These are phyloP conservation scores for Benthosema pterotum DNA, from an alignment of 2,797 vertebrate species.

Conservation along the genomic window DNA sequence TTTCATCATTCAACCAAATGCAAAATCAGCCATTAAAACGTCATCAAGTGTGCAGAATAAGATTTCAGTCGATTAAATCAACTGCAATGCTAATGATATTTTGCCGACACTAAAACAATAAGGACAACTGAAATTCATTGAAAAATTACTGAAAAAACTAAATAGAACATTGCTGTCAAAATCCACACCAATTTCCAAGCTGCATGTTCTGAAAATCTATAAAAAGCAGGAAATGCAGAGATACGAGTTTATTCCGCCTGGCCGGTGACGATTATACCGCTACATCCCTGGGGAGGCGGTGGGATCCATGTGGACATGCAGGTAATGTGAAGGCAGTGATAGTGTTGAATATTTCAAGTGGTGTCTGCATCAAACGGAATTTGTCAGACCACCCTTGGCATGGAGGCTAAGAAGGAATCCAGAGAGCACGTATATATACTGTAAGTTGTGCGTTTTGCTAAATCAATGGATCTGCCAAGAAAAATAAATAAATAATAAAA, in stretches of 20 bases:
- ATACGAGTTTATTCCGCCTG: too few relatives aligned
- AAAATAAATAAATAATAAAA: conserved; percentile 34
- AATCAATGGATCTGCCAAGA: conserved; percentile 46
- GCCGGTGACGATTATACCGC: conserved; percentile 2
- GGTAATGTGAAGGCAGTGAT: conserved; percentile 63
- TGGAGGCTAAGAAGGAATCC: not conserved
- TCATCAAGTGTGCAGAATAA: too few relatives aligned
- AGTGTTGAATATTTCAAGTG: conserved; percentile 68
- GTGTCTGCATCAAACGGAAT: conserved; percentile 52
- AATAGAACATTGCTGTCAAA: too few relatives aligned
- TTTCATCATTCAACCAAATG: too few relatives aligned
- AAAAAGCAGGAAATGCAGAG: not conserved
- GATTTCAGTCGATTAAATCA: too few relatives aligned
- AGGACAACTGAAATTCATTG: too few relatives aligned
- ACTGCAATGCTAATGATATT: too few relatives aligned
- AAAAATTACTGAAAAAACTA: too few relatives aligned
- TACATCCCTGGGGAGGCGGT: conserved; percentile 19
- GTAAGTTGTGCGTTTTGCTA: conserved; percentile 35
- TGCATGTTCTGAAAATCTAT: too few relatives aligned
- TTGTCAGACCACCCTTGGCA: conserved; percentile 23
- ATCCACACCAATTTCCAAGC: too few relatives aligned
- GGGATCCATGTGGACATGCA: conserved; percentile 48
- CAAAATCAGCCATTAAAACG: too few relatives aligned
- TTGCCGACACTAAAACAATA: too few relatives aligned
- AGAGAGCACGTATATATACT: not conserved